A percentile compares a stretch with the other conserved stretches of the same genome.
phyloP scores from a whole-genome alignment of 2,113 vertebrate species.

The Prunella fulvescens region DNA sequence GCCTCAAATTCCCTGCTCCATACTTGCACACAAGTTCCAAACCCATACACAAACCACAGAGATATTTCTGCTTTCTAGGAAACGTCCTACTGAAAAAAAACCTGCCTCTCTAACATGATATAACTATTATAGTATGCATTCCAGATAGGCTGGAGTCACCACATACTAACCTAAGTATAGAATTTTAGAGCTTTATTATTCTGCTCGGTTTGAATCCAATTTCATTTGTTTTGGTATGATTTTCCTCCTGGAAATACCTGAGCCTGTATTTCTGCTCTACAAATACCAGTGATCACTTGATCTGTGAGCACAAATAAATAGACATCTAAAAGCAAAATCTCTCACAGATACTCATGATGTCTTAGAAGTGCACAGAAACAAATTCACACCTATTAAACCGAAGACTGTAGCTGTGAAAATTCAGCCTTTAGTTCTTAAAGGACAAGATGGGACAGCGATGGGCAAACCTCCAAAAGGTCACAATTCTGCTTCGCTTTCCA shows the following conservation, averaged over 20 bases:
- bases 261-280: not conserved
- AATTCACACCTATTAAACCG: constrained; percentile 39
- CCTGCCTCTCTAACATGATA: constrained; percentile 25
- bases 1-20: constrained; percentile 52
- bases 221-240: constrained; percentile 36
- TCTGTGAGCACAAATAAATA: constrained; percentile 42
- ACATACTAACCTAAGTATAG: constrained; percentile 21
- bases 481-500: constrained; percentile 48
- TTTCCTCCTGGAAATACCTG: constrained; percentile 58
- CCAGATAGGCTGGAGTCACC: constrained; percentile 46
- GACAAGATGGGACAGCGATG: constrained; percentile 47
- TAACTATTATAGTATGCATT: constrained; percentile 22
- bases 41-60: constrained; percentile 48
- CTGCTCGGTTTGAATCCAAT: constrained; percentile 43
- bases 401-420: constrained; percentile 39
- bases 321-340: constrained; percentile 7
- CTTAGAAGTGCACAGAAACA: constrained; percentile 16
- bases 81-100: not conserved
- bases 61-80: constrained; percentile 45
- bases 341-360: not conserved
- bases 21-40: constrained; percentile 40
- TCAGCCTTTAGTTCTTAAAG: constrained; percentile 7
- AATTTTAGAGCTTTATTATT: constrained; percentile 36
- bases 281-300: constrained; percentile 14
- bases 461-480: constrained; percentile 53